Base-by-base conservation (phyloP, 1,140 invertebrate species). In the Saxidomus purpurata region DNA sequence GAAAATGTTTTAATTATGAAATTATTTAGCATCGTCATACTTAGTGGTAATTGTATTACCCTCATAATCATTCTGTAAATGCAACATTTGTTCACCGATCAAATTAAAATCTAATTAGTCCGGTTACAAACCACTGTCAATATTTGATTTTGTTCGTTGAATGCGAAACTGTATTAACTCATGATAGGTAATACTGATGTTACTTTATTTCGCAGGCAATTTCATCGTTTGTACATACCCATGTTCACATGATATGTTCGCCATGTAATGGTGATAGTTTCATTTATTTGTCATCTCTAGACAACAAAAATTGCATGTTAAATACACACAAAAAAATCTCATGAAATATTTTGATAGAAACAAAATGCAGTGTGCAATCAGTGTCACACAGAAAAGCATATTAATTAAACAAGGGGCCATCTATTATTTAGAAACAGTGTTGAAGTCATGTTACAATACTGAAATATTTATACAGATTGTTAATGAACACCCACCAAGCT, bases 101-200 rank as follows among this genome's bases (percentile, higher is more conserved):
- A 8, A 19, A 40, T 19, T 79, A 28, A 15, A 52, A 49, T 47
- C 49, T 52, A 59, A 55, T 79, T 34, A 79, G 49, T 77, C 17
- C 9, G 76, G 76, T 79, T 79, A 34, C 55, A 79, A 79, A 79
- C 76, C 76, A 71, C 15, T 79, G 15, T 79, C 31, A 55, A 9
- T 79, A 25, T 28, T 77, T 31, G 22, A 47, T 67, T 67, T 8
- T 22, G 34, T 6, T 38, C 13, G 36, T 19, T 71, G 34, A 38
- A 71, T 36, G 67, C 22, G 34, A 31, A 79, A n/a, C 17, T 79
- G 15, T 49, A 47, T 74, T 22, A 40, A 13, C 69, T 40, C 69
- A n/a, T 15, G 15, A 43, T 15, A 43, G 15, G 15, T 43, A 43
- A 8, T 43, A 43, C 4, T 8, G 43, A 43, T 15, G 43, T 43